Evolutionary conservation across 2,113 vertebrate species (phyloP).

Genomic region (Nesoenas mayeri): DNA sequence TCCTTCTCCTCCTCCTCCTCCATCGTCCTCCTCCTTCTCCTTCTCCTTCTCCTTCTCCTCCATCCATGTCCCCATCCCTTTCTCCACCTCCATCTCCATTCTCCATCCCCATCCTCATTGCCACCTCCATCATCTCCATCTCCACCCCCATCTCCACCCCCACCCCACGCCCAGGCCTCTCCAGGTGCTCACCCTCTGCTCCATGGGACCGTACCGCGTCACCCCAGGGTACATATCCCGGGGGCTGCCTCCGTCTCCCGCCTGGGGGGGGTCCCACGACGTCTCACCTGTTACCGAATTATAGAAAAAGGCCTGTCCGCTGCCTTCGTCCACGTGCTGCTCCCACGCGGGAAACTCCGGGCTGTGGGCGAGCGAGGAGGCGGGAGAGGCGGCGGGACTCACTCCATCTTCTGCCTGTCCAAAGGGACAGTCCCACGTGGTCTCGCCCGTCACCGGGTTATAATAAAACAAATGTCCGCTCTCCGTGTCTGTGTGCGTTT

Average conservation of each 20-base stretch:
- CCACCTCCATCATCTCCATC: neutral
- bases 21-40: too few species aligned
- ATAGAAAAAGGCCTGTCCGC: slow-evolving; percentile 87
- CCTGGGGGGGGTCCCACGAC: slow-evolving; percentile 85
- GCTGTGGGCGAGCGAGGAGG: slow-evolving; percentile 46
- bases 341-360: slow-evolving; percentile 79
- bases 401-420: slow-evolving; percentile 52
- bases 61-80: too few species aligned
- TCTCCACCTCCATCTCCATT: neutral
- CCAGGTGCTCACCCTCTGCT: slow-evolving; percentile 69
- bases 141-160: neutral
- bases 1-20: neutral
- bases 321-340: slow-evolving; percentile 84
- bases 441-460: slow-evolving; percentile 83
- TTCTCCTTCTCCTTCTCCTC: too few species aligned
- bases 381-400: slow-evolving; percentile 44
- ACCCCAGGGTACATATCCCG: slow-evolving; percentile 35
- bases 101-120: too few species aligned
- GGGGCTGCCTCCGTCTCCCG: slow-evolving; percentile 11
- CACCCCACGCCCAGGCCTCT: rapidly evolving
- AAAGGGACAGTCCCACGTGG: slow-evolving; percentile 92
- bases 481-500: slow-evolving; percentile 84
- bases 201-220: neutral
- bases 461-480: slow-evolving; percentile 91
- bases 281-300: slow-evolving; percentile 88